phyloP scores from a whole-genome alignment of 2,888 invertebrate species.

The Zygogramma bicolorata region DNA sequence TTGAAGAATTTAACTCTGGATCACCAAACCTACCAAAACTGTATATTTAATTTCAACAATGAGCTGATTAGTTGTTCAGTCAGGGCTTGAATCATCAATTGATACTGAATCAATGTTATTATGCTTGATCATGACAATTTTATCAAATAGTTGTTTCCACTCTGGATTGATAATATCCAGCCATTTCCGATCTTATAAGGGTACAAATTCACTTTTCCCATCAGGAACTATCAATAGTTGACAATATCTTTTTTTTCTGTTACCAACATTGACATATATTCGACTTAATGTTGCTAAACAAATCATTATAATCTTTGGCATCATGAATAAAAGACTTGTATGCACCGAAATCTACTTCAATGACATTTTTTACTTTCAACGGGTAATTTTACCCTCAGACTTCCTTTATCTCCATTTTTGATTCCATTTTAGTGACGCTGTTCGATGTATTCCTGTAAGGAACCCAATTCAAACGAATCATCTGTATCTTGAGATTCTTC shows the following conservation, averaged over 20 bases:
- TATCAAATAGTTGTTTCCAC: neutral
- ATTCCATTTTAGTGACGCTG: neutral
- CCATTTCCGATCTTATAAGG: neutral
- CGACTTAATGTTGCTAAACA: slow-evolving; percentile 10
- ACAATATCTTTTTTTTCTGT: neutral
- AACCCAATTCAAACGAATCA: slow-evolving; percentile 16
- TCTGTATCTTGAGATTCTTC: slow-evolving; percentile 7
- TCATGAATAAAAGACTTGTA: slow-evolving; percentile 16
- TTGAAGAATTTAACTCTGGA: too few relatives aligned
- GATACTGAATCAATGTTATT: slow-evolving; percentile 1
- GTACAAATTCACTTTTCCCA: slow-evolving; percentile 4
- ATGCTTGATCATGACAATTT: neutral
- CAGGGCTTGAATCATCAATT: neutral
- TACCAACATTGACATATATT: neutral
- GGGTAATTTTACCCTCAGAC: slow-evolving; percentile 17
- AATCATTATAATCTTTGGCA: slow-evolving; percentile 11
- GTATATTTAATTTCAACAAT: neutral
- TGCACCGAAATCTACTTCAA: slow-evolving; percentile 24
- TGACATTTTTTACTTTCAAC: slow-evolving; percentile 11
- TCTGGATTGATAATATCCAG: neutral
- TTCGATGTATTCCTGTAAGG: neutral
- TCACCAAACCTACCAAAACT: too few relatives aligned
- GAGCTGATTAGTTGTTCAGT: slow-evolving; percentile 1
- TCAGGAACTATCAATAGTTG: slow-evolving; percentile 5
- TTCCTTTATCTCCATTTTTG: slow-evolving; percentile 3